These are phyloP conservation scores for Cottus gobio DNA, from an alignment of 2,113 vertebrate genomes.

Conservation along the genomic window DNA sequence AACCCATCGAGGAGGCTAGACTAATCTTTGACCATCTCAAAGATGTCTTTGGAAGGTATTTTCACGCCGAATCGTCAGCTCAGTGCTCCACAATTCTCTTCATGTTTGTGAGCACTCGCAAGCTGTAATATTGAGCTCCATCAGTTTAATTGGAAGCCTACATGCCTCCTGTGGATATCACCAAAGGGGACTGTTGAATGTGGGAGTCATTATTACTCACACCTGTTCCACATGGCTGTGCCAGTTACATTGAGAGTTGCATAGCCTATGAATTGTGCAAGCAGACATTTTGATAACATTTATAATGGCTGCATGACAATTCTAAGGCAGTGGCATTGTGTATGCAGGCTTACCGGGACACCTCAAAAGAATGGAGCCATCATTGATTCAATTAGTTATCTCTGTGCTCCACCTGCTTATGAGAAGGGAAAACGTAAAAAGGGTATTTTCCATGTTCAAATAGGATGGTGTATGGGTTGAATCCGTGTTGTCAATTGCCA, in stretches of 20 bases:
- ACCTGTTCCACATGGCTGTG: slow-evolving; percentile 32
- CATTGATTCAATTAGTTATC: not conserved
- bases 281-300: slow-evolving; percentile 12
- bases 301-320: not conserved
- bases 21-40: slow-evolving; percentile 7
- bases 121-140: slow-evolving; percentile 24
- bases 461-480: not conserved
- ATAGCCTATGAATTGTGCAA: slow-evolving; percentile 3
- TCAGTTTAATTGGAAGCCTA: slow-evolving; percentile 43
- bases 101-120: slow-evolving; percentile 1
- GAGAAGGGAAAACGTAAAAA: not conserved
- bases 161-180: slow-evolving; percentile 50
- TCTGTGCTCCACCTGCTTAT: not conserved
- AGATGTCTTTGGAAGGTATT: slow-evolving; percentile 29
- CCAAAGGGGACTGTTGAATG: slow-evolving; percentile 29
- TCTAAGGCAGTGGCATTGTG: not conserved
- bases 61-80: slow-evolving; percentile 15
- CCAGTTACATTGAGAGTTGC: slow-evolving; percentile 9
- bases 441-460: not conserved
- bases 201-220: slow-evolving; percentile 48
- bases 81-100: not conserved
- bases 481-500: not conserved
- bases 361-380: not conserved
- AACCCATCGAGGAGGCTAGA: slow-evolving; percentile 4
- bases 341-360: not conserved